A percentile compares a stretch with the other conserved stretches of the same genome.
phyloP scores from a whole-genome alignment of 2,113 vertebrate genomes.

The Etia nguti region DNA sequence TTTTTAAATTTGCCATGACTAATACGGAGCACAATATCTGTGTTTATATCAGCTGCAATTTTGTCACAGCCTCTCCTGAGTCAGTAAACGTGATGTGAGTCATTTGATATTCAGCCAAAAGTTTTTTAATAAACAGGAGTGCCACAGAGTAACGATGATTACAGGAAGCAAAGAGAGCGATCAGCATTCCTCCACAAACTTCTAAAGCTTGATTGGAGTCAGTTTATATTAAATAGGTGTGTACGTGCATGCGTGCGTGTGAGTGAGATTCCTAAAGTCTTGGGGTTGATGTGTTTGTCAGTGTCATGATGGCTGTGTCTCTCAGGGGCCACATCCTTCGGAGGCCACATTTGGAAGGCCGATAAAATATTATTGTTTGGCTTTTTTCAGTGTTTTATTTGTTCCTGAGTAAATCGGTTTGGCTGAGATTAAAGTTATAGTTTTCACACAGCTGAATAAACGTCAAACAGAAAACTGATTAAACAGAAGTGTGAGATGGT shows the following conservation, averaged over 20 bases:
- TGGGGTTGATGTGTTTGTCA: neutral
- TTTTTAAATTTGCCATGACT: neutral
- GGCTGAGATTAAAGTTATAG: no score
- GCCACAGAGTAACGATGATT: neutral
- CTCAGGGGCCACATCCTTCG: no score
- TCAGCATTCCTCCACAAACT: neutral
- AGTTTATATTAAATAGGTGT: neutral
- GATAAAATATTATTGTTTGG: no score
- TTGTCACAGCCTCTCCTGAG: neutral
- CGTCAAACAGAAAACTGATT: no score
- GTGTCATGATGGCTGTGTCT: no score
- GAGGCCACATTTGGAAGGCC: no score
- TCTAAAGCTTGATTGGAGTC: neutral
- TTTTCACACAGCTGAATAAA: no score
- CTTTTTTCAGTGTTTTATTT: no score
- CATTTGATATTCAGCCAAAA: neutral
- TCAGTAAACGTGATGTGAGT: neutral
- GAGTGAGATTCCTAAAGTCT: neutral
- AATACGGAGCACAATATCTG: neutral
- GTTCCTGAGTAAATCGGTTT: no score
- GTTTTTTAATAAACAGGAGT: neutral
- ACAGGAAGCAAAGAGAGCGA: neutral
- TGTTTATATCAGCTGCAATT: neutral
- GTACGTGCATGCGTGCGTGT: fast-evolving
- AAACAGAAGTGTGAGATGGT: no score